Base-by-base conservation (phyloP, 2,888 invertebrate species). In the Thymelicus acteon region DNA sequence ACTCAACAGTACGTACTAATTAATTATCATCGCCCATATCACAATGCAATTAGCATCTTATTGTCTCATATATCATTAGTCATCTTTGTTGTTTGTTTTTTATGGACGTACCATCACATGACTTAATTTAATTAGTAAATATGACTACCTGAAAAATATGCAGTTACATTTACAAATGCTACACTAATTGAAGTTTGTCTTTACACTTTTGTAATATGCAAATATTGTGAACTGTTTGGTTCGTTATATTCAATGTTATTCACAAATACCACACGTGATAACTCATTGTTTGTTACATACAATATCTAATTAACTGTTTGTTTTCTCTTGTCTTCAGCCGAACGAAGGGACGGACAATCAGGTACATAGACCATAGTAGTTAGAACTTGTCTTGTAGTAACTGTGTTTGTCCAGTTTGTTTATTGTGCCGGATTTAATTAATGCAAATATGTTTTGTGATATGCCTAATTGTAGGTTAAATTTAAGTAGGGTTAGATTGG, bases 291-390 rank as follows among this genome's bases (percentile, higher is more conserved):
- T 63, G 24, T 64, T 70, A 8, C 58, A 19, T 13, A n/a, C 24
- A 48, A 7, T n/a, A 8, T 19, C 67, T 75, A 73, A 72, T 74
- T 79, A 76, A 76, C 72, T 75, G 68, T 80, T 82, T 84, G 80
- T 88, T 90, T 89, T 91, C 84, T 90, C 82, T 91, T 91, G 86
- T 88, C 90, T 84, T 80, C 89, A 93, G 93, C 91, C 89, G 75
- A 90, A 91, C 89, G 87, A 89, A 89, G 92, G 91, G 89, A 88
- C 91, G 78, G 92, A 92, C 81, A 92, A 92, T 88, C 92, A 93
- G 93, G 93, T 93, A 90, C 75, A 58, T 70, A 60, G 49, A 57
- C 72, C 19, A 61, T 73, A 66, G 47, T 67, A 61, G 47, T 60
- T 71, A 72, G 65, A 68, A 52, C 72, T 72, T 24, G 13, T 73